Evolutionary conservation across 30 jellyfish, hydroid and myxozoan species (phyloP).

Genomic region (Mastigias papua): DNA sequence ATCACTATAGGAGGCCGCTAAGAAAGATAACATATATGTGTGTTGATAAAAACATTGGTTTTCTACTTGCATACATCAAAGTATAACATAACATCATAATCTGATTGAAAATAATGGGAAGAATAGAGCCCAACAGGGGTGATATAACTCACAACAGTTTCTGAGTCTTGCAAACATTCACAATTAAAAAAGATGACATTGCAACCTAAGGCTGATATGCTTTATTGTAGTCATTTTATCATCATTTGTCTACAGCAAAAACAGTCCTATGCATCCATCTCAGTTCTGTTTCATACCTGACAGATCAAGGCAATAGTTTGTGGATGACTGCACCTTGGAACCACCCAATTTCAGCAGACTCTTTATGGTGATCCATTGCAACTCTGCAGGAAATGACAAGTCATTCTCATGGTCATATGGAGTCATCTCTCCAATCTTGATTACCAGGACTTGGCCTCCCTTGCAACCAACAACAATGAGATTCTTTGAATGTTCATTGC

Average conservation of each 20-base stretch:
- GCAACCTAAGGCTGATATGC: too few relatives aligned
- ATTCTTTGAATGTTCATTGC: constrained; percentile 23
- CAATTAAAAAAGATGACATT: too few relatives aligned
- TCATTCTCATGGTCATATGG: constrained; percentile 67
- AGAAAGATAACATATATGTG: background rate
- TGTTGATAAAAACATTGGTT: background rate
- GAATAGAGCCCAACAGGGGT: too few relatives aligned
- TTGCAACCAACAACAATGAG: constrained; percentile 56
- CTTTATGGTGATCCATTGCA: constrained; percentile 26
- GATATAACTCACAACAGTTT: too few relatives aligned
- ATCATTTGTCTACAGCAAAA: too few relatives aligned
- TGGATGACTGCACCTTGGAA: constrained; percentile 7
- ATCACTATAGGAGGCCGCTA: constrained; percentile 68
- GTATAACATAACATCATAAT: too few relatives aligned
- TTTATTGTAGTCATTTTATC: too few relatives aligned
- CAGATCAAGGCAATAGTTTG: constrained; percentile 56
- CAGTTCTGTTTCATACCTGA: constrained; percentile 22
- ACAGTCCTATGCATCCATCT: background rate
- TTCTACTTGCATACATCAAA: too few relatives aligned
- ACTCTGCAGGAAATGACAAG: constrained; percentile 63
- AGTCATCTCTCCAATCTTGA: constrained; percentile 56
- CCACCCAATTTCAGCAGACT: constrained; percentile 4
- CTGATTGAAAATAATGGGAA: too few relatives aligned
- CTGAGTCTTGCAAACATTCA: too few relatives aligned
- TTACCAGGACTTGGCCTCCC: constrained; percentile 68